Percentiles rank a stretch among this genome's conserved stretches.
Conservation (phyloP, 2,113 vertebrate genomes). For the Apistogramma diplotaenia region DNA sequence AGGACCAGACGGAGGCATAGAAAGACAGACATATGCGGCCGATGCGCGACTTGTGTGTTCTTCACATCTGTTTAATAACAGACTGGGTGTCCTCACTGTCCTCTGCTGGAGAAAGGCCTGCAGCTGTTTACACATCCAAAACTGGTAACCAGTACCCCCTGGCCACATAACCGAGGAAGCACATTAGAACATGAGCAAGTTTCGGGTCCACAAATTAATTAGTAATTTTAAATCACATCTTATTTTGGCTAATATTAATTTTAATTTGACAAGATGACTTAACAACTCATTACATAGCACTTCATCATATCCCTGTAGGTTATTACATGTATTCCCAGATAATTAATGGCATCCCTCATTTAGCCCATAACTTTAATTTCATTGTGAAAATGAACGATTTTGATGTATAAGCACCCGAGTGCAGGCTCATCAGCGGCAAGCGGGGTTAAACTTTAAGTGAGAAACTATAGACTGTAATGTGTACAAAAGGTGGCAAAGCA, state of each 20-base stretch:
- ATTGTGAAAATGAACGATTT: background rate
- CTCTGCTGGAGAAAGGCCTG: slow-evolving; percentile 23
- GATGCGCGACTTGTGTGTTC: slow-evolving; percentile 23
- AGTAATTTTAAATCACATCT: background rate
- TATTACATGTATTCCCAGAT: background rate
- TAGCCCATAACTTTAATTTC: background rate
- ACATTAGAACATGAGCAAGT: background rate
- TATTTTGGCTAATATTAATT: background rate
- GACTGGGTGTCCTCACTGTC: slow-evolving; percentile 7
- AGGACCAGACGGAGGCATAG: background rate
- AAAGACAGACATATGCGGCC: slow-evolving; percentile 4
- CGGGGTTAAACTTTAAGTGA: background rate
- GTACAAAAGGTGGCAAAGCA: background rate
- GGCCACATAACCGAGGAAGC: background rate
- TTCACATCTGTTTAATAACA: slow-evolving; percentile 33
- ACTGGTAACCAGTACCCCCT: background rate
- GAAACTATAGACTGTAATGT: too few species aligned
- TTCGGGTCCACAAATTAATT: background rate
- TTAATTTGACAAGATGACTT: background rate
- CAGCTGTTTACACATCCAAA: background rate
- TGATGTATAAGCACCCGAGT: background rate
- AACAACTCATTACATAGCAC: background rate
- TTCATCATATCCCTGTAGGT: background rate
- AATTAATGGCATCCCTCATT: background rate
- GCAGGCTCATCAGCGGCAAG: background rate